Conservation (phyloP, 1,140 invertebrate species). For the Elymnias hypermnestra region DNA sequence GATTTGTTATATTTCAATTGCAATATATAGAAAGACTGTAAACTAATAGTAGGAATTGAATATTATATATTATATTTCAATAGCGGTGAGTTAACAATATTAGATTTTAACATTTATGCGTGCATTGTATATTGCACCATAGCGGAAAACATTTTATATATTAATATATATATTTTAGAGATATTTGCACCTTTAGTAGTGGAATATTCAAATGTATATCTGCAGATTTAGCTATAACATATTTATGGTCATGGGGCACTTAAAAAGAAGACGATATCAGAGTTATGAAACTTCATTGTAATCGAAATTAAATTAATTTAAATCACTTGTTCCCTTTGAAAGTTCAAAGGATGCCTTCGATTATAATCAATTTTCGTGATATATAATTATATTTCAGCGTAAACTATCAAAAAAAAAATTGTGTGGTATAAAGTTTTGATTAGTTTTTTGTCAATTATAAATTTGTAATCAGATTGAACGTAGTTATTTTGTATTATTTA, state of each 20-base stretch:
- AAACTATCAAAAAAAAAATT: slow-evolving; percentile 31
- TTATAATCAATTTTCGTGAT: slow-evolving; percentile 7
- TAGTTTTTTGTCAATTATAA: slow-evolving; percentile 72
- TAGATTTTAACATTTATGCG: slow-evolving; percentile 33
- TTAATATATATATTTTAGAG: slow-evolving; percentile 72
- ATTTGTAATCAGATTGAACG: slow-evolving; percentile 59
- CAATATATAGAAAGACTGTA: no score
- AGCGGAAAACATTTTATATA: slow-evolving; percentile 61
- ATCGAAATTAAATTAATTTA: background rate
- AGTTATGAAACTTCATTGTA: slow-evolving; percentile 4
- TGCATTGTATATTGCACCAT: slow-evolving; percentile 70
- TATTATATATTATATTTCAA: no score
- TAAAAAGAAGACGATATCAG: background rate
- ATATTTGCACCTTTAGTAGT: slow-evolving; percentile 74
- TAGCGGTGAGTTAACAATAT: slow-evolving; percentile 14
- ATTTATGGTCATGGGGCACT: slow-evolving; percentile 44
- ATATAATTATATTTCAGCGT: slow-evolving; percentile 5
- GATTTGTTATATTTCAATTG: no score
- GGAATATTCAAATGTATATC: slow-evolving; percentile 66
- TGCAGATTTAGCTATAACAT: slow-evolving; percentile 63
- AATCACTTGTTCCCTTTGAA: no score
- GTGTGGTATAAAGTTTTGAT: slow-evolving; percentile 53
- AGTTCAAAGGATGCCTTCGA: background rate
- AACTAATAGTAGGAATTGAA: no score
- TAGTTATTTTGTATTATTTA: slow-evolving; percentile 73